These are phyloP conservation scores for Xestia c-nigrum DNA, from an alignment of 2,888 invertebrate species.

Conservation along the genomic window DNA sequence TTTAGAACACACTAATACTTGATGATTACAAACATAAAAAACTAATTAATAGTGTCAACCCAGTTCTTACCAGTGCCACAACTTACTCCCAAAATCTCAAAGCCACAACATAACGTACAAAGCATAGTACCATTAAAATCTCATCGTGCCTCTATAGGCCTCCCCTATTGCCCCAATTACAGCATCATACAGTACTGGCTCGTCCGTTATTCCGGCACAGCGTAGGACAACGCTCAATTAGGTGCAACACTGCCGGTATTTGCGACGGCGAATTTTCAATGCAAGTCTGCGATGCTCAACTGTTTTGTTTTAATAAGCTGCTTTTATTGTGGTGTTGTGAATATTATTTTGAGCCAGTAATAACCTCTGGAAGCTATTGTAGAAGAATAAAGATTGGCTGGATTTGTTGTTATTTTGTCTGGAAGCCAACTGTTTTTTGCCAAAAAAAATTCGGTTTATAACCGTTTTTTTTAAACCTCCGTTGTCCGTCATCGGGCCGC, in stretches of 20 bases:
- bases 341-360: neutral
- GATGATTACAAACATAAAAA: too few relatives aligned
- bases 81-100: neutral
- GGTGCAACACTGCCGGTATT: constrained; percentile 42
- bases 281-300: constrained; percentile 32
- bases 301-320: constrained; percentile 3
- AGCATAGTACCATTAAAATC: constrained; percentile 19
- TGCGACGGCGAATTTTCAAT: constrained; percentile 35
- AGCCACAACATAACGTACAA: neutral
- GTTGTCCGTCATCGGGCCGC: too few relatives aligned
- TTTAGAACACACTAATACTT: neutral
- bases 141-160: constrained; percentile 28
- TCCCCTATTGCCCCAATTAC: constrained; percentile 28
- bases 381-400: too few relatives aligned
- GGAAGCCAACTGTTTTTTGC: neutral
- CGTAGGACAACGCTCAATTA: constrained; percentile 50
- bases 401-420: neutral
- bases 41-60: too few relatives aligned
- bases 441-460: too few relatives aligned
- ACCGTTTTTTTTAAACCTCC: too few relatives aligned
- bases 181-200: constrained; percentile 29
- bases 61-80: neutral
- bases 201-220: constrained; percentile 42
- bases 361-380: neutral
- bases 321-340: neutral